Percentiles rank a stretch among this genome's conserved stretches.
These are phyloP conservation scores for Heterodera filipjevi DNA, from an alignment of 2,888 invertebrate species.

Conservation along the genomic window DNA sequence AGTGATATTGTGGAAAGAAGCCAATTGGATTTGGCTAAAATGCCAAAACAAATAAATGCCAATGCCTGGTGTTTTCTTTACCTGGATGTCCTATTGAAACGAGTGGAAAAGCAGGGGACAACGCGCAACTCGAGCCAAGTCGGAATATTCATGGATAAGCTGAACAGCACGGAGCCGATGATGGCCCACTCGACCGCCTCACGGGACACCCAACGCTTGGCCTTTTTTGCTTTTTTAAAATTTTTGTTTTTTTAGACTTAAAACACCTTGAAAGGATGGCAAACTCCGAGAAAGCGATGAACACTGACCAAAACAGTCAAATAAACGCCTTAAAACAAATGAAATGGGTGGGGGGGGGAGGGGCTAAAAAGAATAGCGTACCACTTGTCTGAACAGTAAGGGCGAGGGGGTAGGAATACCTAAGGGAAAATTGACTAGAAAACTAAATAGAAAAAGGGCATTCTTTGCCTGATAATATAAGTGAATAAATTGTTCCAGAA, in stretches of 20 bases:
- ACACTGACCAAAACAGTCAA: slow-evolving; percentile 62
- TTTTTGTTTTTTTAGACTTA: slow-evolving; percentile 20
- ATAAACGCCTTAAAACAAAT: slow-evolving; percentile 47
- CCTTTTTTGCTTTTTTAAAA: slow-evolving; percentile 43
- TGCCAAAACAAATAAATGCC: not conserved
- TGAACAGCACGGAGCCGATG: slow-evolving; percentile 53
- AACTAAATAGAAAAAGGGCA: not conserved
- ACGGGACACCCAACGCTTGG: slow-evolving; percentile 62
- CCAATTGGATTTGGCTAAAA: slow-evolving; percentile 35
- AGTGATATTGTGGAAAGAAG: slow-evolving; percentile 41
- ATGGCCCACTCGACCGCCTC: slow-evolving; percentile 52
- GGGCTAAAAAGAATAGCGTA: not conserved
- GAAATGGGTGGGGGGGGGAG: not conserved
- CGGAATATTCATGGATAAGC: slow-evolving; percentile 59
- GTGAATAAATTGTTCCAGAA: slow-evolving; percentile 53
- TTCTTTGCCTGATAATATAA: slow-evolving; percentile 52
- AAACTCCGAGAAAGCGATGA: slow-evolving; percentile 53
- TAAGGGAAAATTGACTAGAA: slow-evolving; percentile 33
- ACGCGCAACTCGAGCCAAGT: slow-evolving; percentile 57
- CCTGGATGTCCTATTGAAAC: slow-evolving; percentile 47
- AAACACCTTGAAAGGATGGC: slow-evolving; percentile 34
- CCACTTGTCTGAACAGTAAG: slow-evolving; percentile 63
- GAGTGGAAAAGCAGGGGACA: slow-evolving; percentile 50
- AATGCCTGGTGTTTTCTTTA: not conserved
- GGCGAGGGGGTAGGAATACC: slow-evolving; percentile 62